A percentile compares a stretch with the other conserved stretches of the same genome.
Conservation (phyloP, 2,888 invertebrate genomes). For the Nephrotoma flavescens region DNA sequence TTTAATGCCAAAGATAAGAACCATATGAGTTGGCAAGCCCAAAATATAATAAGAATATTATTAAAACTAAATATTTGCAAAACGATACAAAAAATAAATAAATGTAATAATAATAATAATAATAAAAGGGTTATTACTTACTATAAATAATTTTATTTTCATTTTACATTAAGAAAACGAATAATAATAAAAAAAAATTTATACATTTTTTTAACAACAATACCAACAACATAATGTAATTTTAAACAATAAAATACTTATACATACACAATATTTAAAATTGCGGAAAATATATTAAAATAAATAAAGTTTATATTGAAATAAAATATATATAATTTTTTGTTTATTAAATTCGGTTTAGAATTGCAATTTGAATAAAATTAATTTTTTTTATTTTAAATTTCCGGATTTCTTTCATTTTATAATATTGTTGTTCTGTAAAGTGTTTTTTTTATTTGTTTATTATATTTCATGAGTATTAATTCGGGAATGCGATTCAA, state of each 20-base stretch:
- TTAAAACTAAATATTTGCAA: background rate
- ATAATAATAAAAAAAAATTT: background rate
- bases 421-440: background rate
- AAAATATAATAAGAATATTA: background rate
- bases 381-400: background rate
- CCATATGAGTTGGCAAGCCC: background rate
- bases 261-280: background rate
- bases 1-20: background rate
- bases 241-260: background rate
- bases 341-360: background rate
- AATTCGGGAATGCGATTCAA: background rate
- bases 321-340: background rate
- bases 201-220: background rate
- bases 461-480: background rate
- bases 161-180: background rate
- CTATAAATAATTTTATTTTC: background rate
- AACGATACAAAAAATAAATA: background rate
- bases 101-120: background rate
- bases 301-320: background rate
- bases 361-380: background rate
- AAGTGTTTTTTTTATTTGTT: background rate
- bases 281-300: background rate
- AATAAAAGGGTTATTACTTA: background rate
- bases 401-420: background rate
- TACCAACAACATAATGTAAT: background rate